Conservation (phyloP, 2,888 invertebrate genomes). For the Pyrrhopygopsis socrates region DNA sequence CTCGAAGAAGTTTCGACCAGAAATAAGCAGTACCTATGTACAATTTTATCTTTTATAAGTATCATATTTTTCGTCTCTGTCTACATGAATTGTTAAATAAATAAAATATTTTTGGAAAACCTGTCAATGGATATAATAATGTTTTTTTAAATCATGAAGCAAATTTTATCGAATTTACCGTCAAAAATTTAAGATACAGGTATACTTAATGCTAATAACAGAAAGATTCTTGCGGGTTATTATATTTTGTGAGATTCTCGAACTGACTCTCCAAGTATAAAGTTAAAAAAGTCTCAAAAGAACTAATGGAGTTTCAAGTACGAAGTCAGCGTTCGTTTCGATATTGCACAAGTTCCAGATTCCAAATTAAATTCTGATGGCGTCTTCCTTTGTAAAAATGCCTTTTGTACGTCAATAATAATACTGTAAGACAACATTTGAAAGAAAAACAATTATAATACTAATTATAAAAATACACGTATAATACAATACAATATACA, state of each 20-base stretch:
- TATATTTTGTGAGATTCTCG: slow-evolving; percentile 4
- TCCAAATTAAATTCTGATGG: slow-evolving; percentile 87
- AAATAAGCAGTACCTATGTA: too few species aligned
- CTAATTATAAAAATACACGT: too few species aligned
- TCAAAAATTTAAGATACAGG: too few species aligned
- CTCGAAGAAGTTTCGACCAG: too few species aligned
- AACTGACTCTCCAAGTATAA: slow-evolving; percentile 3
- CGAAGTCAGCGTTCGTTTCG: slow-evolving; percentile 82
- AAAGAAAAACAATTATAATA: not conserved
- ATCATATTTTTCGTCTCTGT: too few species aligned
- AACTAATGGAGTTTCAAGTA: slow-evolving; percentile 82
- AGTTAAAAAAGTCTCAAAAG: slow-evolving; percentile 80
- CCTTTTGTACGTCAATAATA: not conserved
- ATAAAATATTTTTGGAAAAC: too few species aligned
- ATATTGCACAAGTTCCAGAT: slow-evolving; percentile 92
- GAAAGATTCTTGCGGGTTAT: not conserved
- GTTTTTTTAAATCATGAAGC: too few species aligned
- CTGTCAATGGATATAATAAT: too few species aligned
- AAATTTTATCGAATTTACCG: too few species aligned
- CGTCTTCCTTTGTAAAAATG: slow-evolving; percentile 5
- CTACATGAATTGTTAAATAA: too few species aligned
- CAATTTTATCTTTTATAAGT: too few species aligned
- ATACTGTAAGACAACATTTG: not conserved
- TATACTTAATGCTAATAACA: not conserved
- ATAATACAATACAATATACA: not conserved